Evolutionary conservation across 2,888 invertebrate genomes (phyloP).

Genomic region (Caenorhabditis panamensis): DNA sequence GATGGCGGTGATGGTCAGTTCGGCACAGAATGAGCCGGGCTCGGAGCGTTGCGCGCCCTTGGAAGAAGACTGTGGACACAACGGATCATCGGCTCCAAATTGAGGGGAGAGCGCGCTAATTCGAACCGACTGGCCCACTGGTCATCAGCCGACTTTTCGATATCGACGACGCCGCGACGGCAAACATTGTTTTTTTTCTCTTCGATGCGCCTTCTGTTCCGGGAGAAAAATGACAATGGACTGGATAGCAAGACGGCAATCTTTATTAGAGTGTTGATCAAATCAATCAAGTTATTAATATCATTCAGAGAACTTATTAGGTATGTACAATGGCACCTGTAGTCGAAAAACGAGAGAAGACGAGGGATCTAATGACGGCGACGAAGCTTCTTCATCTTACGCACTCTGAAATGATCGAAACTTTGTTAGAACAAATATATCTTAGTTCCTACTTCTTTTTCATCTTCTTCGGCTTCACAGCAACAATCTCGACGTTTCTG

Average conservation of each 20-base stretch:
- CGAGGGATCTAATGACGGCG: slow-evolving; percentile 24
- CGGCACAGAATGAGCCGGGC: slow-evolving; percentile 31
- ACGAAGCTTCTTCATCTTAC: slow-evolving; percentile 36
- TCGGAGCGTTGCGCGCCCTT: slow-evolving; percentile 21
- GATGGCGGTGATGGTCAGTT: slow-evolving; percentile 8
- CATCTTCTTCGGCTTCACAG: slow-evolving; percentile 54
- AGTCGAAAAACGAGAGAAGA: slow-evolving; percentile 6
- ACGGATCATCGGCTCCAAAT: slow-evolving; percentile 46
- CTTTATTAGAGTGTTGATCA: slow-evolving; percentile 30
- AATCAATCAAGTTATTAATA: slow-evolving; percentile 39
- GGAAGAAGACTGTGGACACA: slow-evolving; percentile 35
- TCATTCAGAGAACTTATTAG: slow-evolving; percentile 24
- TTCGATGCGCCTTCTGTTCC: slow-evolving; percentile 21
- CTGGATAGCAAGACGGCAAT: slow-evolving; percentile 10
- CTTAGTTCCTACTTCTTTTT: slow-evolving; percentile 38
- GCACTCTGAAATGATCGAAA: slow-evolving; percentile 25
- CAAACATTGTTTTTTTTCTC: slow-evolving; percentile 46
- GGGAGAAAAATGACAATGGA: slow-evolving; percentile 14
- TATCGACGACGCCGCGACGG: slow-evolving; percentile 11
- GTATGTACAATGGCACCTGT: slow-evolving; percentile 61
- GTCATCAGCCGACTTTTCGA: slow-evolving; percentile 27
- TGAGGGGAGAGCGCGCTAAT: slow-evolving; percentile 40
- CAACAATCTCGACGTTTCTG: slow-evolving; percentile 44
- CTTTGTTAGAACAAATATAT: background rate
- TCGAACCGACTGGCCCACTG: slow-evolving; percentile 46